Evolutionary conservation across 1,140 invertebrate species (phyloP), one percentile per base, ranked within the genome.

Genomic region (Cydia fagiglandana): DNA sequence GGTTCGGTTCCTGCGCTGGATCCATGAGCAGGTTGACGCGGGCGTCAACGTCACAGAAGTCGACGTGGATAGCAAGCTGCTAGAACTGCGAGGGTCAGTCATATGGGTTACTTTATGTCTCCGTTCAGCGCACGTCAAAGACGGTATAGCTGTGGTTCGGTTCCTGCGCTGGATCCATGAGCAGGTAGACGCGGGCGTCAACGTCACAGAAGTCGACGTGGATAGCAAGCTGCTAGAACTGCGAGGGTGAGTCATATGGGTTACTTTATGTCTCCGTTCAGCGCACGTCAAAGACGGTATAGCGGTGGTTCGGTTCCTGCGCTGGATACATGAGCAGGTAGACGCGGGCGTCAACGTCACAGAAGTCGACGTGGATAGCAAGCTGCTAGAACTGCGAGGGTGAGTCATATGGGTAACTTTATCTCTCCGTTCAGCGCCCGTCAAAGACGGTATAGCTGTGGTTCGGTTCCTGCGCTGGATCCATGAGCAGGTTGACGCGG

Each of bases 381-480:
- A n/a, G n/a, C n/a, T n/a, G n/a, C n/a, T n/a, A n/a, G n/a, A n/a
- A n/a, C n/a, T n/a, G n/a, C n/a, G n/a, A n/a, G n/a, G n/a, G n/a
- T n/a, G n/a, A n/a, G n/a, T n/a, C n/a, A n/a, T n/a, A n/a, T n/a
- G 97, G 98, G 66, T 98, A 99, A n/a, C n/a, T n/a, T n/a, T n/a
- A n/a, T n/a, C n/a, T n/a, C n/a, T n/a, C 95, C 95, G 96, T 77
- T 94, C 95, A 75, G 96, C 97, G n/a, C 98, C 99, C 91, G 93
- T 98, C 4, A 95, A 96, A 82, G 99, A 99, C 93, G 98, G 96
- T 4, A 96, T 96, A 12, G 98, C 99, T 0, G 91, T 99, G 4
- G 97, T 98, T 80, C 95, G 97, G 85, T 99, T 97, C 86, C 97
- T 99, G 84, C 94, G 96, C 47, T 99, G 99, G 99, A 91, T 99